These are phyloP conservation scores for Turnix velox DNA, from an alignment of 2,113 vertebrate genomes.

Conservation along the genomic window DNA sequence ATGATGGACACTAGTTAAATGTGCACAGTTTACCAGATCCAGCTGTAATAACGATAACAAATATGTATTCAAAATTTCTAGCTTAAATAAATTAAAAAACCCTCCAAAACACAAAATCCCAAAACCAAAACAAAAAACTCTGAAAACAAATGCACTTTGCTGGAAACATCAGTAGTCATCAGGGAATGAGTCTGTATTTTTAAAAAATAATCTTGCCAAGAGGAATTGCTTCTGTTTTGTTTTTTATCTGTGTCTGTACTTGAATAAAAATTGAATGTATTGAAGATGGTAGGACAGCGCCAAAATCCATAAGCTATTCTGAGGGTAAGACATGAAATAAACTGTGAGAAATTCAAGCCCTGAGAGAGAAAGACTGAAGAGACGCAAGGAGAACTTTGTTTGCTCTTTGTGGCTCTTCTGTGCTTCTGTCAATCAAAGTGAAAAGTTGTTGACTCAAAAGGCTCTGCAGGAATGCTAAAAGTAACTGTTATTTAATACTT, in stretches of 20 bases:
- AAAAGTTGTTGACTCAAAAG: constrained; percentile 8
- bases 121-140: not conserved
- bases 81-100: no score
- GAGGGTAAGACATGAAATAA: not conserved
- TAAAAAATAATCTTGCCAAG: not conserved
- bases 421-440: not conserved
- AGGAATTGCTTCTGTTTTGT: not conserved
- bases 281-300: not conserved
- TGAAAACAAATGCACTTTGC: not conserved
- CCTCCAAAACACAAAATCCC: not conserved
- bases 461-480: constrained; percentile 34
- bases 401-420: not conserved
- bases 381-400: not conserved
- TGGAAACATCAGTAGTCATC: not conserved
- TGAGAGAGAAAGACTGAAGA: not conserved
- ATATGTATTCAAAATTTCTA: not conserved
- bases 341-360: not conserved
- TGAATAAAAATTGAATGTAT: not conserved
- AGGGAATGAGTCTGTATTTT: not conserved
- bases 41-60: not conserved
- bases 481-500: constrained; percentile 32
- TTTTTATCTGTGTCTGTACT: not conserved
- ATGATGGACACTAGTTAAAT: not conserved
- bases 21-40: not conserved
- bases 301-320: not conserved